Evolutionary conservation across 2,797 vertebrate genomes (phyloP).

Genomic region (Echeneis naucrates): DNA sequence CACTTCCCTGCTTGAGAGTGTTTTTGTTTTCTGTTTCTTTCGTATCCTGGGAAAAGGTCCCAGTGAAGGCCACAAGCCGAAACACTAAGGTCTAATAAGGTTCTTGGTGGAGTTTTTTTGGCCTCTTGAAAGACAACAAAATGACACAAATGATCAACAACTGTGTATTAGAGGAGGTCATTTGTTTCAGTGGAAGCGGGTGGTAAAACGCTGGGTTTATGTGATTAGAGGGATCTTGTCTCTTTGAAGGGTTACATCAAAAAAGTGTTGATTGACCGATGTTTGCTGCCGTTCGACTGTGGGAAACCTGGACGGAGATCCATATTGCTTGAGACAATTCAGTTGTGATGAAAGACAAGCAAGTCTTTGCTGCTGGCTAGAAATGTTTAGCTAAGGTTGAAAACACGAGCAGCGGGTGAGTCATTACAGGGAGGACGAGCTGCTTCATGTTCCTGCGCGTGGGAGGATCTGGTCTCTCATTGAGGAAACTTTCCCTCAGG

Average conservation of each 20-base stretch:
- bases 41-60: slow-evolving; percentile 17
- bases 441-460: slow-evolving; percentile 64
- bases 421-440: slow-evolving; percentile 51
- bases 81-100: no score
- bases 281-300: slow-evolving; percentile 26
- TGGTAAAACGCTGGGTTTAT: slow-evolving; percentile 14
- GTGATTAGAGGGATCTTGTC: slow-evolving; percentile 62
- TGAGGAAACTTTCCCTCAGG: slow-evolving; percentile 58
- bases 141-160: slow-evolving; percentile 38
- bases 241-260: slow-evolving; percentile 69
- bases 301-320: slow-evolving; percentile 45
- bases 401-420: slow-evolving; percentile 37
- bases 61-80: no score
- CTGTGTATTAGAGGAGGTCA: slow-evolving; percentile 1
- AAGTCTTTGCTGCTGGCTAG: slow-evolving; percentile 19
- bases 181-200: slow-evolving; percentile 24
- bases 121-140: slow-evolving; percentile 1
- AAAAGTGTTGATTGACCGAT: slow-evolving; percentile 52
- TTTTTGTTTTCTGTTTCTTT: slow-evolving; percentile 8
- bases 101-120: no score
- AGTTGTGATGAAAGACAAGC: slow-evolving; percentile 53
- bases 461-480: slow-evolving; percentile 54
- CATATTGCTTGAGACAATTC: slow-evolving; percentile 32
- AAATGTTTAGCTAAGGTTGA: slow-evolving; percentile 32
- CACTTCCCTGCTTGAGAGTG: not conserved